These are phyloP conservation scores for Zosterops lateralis DNA, from an alignment of 2,113 vertebrate genomes.

Conservation along the genomic window DNA sequence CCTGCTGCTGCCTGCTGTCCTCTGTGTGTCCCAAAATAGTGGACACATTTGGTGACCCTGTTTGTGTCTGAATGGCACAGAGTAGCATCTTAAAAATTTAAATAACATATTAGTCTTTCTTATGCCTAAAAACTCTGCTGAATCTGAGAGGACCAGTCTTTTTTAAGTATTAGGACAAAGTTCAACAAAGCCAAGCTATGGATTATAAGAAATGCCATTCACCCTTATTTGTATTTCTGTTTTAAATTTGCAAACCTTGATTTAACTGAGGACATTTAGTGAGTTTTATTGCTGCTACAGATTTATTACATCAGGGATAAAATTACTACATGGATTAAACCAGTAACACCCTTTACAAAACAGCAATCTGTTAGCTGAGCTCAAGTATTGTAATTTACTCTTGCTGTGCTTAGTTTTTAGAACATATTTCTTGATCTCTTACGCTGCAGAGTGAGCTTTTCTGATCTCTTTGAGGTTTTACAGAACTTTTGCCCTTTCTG, in stretches of 20 bases:
- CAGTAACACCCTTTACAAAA: background rate
- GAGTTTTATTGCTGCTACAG: background rate
- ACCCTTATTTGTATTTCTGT: background rate
- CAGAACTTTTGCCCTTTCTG: background rate
- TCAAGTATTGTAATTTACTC: background rate
- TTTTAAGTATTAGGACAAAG: background rate
- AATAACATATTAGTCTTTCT: background rate
- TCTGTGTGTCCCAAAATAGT: too few species aligned
- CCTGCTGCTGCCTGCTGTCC: too few species aligned
- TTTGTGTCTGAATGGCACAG: too few species aligned
- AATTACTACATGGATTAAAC: background rate
- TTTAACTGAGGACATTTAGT: background rate
- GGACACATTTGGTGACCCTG: too few species aligned
- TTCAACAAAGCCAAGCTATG: background rate
- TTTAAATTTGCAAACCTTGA: background rate
- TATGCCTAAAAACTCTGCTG: background rate
- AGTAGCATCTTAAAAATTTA: background rate
- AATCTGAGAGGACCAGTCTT: background rate
- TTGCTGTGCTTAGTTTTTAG: background rate
- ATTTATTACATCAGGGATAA: background rate
- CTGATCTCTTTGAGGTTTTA: background rate
- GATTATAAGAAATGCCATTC: background rate
- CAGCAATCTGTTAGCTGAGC: background rate
- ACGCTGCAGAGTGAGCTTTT: background rate
- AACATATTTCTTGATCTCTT: background rate